Percentiles rank a stretch among this genome's conserved stretches.
Evolutionary conservation across 2,113 vertebrate species (phyloP).

Genomic region (Alouatta palliata): DNA sequence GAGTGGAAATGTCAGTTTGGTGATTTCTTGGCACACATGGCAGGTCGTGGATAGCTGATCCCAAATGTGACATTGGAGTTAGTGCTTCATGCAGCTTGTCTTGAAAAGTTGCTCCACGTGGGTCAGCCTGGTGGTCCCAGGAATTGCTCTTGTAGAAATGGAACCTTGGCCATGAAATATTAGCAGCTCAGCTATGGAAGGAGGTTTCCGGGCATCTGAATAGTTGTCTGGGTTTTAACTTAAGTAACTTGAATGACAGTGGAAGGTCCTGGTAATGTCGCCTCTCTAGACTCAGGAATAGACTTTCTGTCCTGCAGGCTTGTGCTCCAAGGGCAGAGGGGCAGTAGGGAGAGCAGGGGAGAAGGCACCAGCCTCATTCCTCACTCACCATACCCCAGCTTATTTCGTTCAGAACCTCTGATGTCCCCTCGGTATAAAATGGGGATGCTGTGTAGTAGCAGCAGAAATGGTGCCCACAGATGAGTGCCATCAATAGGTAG

Average conservation of each 20-base stretch:
- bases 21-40: neutral
- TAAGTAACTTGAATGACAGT: neutral
- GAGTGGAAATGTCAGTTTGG: neutral
- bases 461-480: accelerated
- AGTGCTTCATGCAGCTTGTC: neutral
- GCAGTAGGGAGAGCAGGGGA: no score
- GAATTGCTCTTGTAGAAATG: neutral
- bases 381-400: accelerated
- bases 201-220: neutral
- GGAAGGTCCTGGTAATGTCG: neutral
- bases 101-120: accelerated
- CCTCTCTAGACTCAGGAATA: neutral
- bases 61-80: slow-evolving; percentile 6
- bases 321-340: neutral
- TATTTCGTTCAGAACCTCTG: neutral
- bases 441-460: neutral
- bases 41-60: slow-evolving; percentile 16
- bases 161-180: neutral
- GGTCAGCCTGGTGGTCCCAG: neutral
- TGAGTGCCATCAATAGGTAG: accelerated
- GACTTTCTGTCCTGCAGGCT: neutral
- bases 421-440: neutral
- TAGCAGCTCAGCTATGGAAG: accelerated
- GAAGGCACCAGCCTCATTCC: neutral
- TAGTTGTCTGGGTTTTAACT: neutral